Evolutionary conservation across 2,888 invertebrate genomes (phyloP), one percentile per base, ranked within the genome.

Genomic region (Tethea ocularis): DNA sequence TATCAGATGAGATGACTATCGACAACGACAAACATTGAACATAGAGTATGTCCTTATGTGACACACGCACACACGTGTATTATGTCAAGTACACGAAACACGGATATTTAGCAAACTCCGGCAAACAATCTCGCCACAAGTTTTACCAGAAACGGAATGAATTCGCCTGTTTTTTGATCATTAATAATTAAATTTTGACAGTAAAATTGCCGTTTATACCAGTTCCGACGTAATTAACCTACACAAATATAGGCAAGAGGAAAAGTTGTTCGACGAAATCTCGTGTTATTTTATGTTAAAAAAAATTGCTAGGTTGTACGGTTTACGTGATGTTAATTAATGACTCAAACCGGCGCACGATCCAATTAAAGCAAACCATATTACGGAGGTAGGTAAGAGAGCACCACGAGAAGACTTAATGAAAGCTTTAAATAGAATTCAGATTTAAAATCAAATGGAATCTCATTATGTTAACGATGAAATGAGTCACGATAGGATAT

Each of bases 181-280:
- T 41, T 41, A 41, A 41, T 41, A 20, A 46, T 46, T 20, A 46
- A 20, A 46, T 46, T 46, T 46, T 46, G 46, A 46, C 46, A 46
- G 46, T 46, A 46, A 46, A 46, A 46, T 46, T 46, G 20, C 46
- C 0, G 17, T 46, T 46, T 46, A 46, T 46, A 46, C 46, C 17
- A 46, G 46, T 46, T 46, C 46, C 46, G 46, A 46, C 46, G 46
- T 46, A 46, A 46, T 46, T 46, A 46, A 46, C 46, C 46, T 46
- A 46, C 46, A 46, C 46, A 20, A 46, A 46, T 46, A 46, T 20
- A 46, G 46, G 46, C 46, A 46, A 46, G 46, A 46, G 46, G 46
- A 46, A 46, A 46, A 46, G 46, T 46, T 46, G 46, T 46, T 46
- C 46, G 46, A 20, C 46, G 46, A 46, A 46, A 46, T 46, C 46